Conservation (phyloP, 2,797 vertebrate species). For the Adrianichthys oophorus region DNA sequence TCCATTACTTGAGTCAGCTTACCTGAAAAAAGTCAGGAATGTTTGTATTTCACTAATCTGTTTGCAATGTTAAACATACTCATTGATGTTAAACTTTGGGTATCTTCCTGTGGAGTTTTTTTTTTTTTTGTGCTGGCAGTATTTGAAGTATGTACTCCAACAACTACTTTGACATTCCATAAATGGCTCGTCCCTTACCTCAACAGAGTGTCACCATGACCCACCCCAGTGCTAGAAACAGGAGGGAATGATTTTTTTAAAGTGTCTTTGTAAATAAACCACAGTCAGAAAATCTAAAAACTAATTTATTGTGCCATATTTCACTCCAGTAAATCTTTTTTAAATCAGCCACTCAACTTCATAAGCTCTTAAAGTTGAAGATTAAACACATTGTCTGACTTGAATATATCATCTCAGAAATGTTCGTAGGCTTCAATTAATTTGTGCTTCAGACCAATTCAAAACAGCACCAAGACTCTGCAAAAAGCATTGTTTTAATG, state of each 20-base stretch:
- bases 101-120: constrained; percentile 6
- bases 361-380: not conserved
- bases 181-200: constrained; percentile 25
- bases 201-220: not conserved
- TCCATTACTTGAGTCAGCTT: no score
- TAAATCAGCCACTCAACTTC: not conserved
- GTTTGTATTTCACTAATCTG: no score
- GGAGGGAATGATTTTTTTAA: no score
- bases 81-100: not conserved
- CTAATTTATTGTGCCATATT: no score
- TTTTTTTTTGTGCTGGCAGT: constrained; percentile 8
- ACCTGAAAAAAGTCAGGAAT: no score
- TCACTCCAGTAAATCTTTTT: no score
- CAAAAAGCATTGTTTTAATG: not conserved
- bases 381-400: not conserved
- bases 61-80: not conserved
- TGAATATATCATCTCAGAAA: no score
- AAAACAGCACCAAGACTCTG: not conserved
- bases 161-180: constrained; percentile 54
- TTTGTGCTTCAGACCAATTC: not conserved
- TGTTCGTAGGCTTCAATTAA: not conserved
- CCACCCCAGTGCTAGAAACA: no score
- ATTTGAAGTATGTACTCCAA: constrained; percentile 50
- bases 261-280: no score
- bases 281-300: no score